These are phyloP conservation scores for Harmothoe impar DNA, from an alignment of 2,888 invertebrate genomes.

Conservation along the genomic window DNA sequence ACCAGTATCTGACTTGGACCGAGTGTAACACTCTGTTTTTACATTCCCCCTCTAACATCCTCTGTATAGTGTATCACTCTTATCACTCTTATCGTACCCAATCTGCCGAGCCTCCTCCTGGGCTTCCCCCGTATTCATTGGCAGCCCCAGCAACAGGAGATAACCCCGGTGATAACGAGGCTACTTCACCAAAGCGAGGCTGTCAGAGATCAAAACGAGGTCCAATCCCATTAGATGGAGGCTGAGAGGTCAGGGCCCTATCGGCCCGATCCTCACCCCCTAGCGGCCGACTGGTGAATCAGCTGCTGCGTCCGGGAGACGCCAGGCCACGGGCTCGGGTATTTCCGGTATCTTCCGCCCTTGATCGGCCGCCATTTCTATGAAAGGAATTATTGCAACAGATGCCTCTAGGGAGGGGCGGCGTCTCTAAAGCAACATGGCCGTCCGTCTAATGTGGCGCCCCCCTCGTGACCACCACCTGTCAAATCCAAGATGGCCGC, in stretches of 20 bases:
- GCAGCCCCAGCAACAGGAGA: not conserved
- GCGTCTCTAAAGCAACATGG: slow-evolving; percentile 42
- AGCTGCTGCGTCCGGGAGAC: slow-evolving; percentile 16
- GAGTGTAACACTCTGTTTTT: not conserved
- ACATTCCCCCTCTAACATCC: not conserved
- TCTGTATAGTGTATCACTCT: not conserved
- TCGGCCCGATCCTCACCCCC: not conserved
- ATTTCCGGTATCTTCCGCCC: slow-evolving; percentile 34
- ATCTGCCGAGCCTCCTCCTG: not conserved
- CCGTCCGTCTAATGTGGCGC: not conserved
- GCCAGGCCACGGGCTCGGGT: not conserved
- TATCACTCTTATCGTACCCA: not conserved
- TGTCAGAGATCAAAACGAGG: slow-evolving; percentile 54
- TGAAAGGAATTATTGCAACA: slow-evolving; percentile 44
- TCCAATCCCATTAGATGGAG: slow-evolving; percentile 48
- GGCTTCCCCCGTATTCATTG: slow-evolving; percentile 14
- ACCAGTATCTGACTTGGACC: not conserved
- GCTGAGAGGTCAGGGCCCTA: not conserved
- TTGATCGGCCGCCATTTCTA: slow-evolving; percentile 6
- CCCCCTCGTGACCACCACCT: slow-evolving; percentile 21
- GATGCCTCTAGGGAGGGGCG: not conserved
- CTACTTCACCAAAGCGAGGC: slow-evolving; percentile 10
- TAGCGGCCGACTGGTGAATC: slow-evolving; percentile 31
- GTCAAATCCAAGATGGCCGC: slow-evolving; percentile 44
- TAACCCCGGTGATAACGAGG: slow-evolving; percentile 54